Percentiles rank a stretch among this genome's conserved stretches.
phyloP scores from a whole-genome alignment of 2,888 invertebrate species.

The Hirtodrosophila histrioides region DNA sequence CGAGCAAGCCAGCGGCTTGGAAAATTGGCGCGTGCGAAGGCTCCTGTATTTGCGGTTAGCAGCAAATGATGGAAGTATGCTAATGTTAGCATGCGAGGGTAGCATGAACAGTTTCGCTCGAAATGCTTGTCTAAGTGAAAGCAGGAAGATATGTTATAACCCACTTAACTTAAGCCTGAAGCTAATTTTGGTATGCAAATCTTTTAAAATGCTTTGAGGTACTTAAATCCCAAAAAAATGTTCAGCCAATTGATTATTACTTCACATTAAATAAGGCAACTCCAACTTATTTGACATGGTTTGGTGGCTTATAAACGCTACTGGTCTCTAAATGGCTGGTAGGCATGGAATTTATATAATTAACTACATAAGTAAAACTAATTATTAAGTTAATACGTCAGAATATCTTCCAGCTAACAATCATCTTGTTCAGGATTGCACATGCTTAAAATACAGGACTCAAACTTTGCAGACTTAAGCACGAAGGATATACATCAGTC shows the following conservation, averaged over 20 bases:
- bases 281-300: conserved; percentile 17
- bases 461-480: no score
- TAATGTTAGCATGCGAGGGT: conserved; percentile 60
- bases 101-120: conserved; percentile 30
- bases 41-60: conserved; percentile 45
- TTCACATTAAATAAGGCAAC: conserved; percentile 23
- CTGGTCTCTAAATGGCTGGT: conserved; percentile 1
- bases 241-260: conserved; percentile 27
- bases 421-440: no score
- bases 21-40: conserved; percentile 78
- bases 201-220: neutral
- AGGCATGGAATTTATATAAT: neutral
- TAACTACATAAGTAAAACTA: neutral
- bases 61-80: conserved; percentile 23
- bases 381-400: no score
- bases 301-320: conserved; percentile 4
- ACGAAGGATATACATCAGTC: no score
- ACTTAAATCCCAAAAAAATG: conserved; percentile 25
- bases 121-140: conserved; percentile 49
- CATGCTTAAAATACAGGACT: no score
- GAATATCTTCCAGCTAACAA: no score
- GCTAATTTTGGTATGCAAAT: conserved; percentile 47
- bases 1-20: conserved; percentile 58
- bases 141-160: conserved; percentile 53
- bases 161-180: neutral